Percentiles rank a stretch among this genome's conserved stretches.
Evolutionary conservation across 2,888 invertebrate genomes (phyloP).

Genomic region (Bugula neritina): DNA sequence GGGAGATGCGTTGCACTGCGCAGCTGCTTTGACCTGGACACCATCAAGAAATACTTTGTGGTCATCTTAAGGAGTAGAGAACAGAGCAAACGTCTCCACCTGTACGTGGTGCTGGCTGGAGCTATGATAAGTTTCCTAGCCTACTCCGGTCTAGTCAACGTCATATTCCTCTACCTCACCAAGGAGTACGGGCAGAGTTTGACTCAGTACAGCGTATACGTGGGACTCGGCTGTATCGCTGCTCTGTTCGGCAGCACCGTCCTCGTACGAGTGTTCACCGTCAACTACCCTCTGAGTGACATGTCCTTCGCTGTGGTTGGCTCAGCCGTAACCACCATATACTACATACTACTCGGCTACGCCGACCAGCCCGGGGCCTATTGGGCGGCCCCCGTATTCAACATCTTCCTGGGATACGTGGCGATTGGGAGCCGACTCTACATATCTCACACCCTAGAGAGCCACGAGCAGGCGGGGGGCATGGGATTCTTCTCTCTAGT

Average conservation of each 20-base stretch:
- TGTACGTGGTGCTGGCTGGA: background rate
- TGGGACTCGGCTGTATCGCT: background rate
- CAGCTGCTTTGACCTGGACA: background rate
- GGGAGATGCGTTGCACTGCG: background rate
- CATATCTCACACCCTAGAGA: background rate
- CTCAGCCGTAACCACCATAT: background rate
- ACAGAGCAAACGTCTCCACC: constrained; percentile 8
- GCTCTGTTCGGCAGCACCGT: background rate
- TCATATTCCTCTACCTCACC: constrained; percentile 23
- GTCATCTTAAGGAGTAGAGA: background rate
- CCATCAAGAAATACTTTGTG: constrained; percentile 1
- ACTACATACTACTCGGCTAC: background rate
- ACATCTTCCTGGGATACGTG: background rate
- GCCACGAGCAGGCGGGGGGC: background rate
- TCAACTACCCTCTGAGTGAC: background rate
- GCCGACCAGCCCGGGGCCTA: background rate
- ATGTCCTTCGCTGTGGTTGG: constrained; percentile 1
- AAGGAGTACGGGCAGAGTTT: constrained; percentile 7
- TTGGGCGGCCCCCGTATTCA: background rate
- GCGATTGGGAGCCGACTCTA: background rate
- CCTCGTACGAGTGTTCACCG: background rate
- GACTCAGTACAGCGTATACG: constrained; percentile 12
- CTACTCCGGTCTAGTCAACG: background rate
- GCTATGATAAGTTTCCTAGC: constrained; percentile 1
- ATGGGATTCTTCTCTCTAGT: constrained; percentile 1